These are phyloP conservation scores for Coleophora flavipennella DNA, from an alignment of 2,888 invertebrate species.

Conservation along the genomic window DNA sequence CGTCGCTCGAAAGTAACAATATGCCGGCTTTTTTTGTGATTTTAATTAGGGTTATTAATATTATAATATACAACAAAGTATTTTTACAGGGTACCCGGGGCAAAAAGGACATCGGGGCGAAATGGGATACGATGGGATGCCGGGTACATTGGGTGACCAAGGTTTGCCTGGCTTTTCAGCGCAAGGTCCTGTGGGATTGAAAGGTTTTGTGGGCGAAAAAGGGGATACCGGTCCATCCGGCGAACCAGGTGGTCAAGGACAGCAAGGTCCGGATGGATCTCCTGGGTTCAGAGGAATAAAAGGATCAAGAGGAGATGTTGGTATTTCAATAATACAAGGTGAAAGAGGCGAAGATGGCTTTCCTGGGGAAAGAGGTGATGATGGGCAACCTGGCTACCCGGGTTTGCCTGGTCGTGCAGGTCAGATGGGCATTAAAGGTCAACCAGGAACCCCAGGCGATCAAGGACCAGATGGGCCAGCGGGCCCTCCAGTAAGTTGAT, in stretches of 20 bases:
- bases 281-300: slow-evolving; percentile 73
- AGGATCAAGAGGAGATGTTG: slow-evolving; percentile 64
- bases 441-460: slow-evolving; percentile 65
- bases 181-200: slow-evolving; percentile 65
- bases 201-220: slow-evolving; percentile 77
- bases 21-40: too few species aligned
- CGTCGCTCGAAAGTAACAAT: too few species aligned
- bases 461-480: slow-evolving; percentile 70
- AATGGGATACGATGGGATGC: slow-evolving; percentile 41
- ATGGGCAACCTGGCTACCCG: slow-evolving; percentile 71
- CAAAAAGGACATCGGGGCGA: slow-evolving; percentile 48
- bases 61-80: neutral
- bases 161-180: slow-evolving; percentile 50
- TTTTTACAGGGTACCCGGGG: slow-evolving; percentile 24
- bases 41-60: too few species aligned
- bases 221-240: slow-evolving; percentile 79
- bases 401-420: slow-evolving; percentile 72
- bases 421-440: slow-evolving; percentile 48
- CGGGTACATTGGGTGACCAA: slow-evolving; percentile 42
- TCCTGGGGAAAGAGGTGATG: slow-evolving; percentile 61
- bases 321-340: slow-evolving; percentile 54
- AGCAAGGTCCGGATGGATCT: slow-evolving; percentile 74
- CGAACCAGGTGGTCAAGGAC: slow-evolving; percentile 60
- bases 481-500: slow-evolving; percentile 66
- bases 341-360: slow-evolving; percentile 50